Evolutionary conservation across 2,797 vertebrate species (phyloP), one percentile per base, ranked within the genome.

Genomic region (Dryobates pubescens): DNA sequence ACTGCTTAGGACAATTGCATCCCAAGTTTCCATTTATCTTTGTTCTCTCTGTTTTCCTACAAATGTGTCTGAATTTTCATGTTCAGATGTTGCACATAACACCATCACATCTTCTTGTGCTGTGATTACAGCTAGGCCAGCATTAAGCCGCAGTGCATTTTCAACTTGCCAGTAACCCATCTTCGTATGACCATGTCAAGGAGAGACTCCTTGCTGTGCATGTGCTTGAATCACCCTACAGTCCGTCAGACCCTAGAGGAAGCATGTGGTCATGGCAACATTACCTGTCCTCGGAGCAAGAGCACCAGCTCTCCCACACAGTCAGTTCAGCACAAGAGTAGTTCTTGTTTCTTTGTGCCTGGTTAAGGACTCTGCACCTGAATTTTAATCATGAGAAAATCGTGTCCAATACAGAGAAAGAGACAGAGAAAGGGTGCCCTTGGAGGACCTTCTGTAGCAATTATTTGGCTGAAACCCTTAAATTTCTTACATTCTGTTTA

Each of bases 361-460:
- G 67, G 85, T 93, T 82, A 94, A 92, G 36, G 74, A 47, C 49
- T 61, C 57, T 32, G 7, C 47, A 65, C 38, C 74, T 91, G 90
- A 90, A 73, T 69, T 93, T 76, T 83, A 87, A 92, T 92, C 53
- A 3, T 94, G 92, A 92, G 92, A 94, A 96, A 96, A 79, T 85
- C 51, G 64, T 88, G 67, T 88, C 80, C 68, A 27, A 47, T 86
- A 73, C 61, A 92, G 41, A 88, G 58, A 62, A 91, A 95, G 2
- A 67, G 58, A 88, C 85, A 95, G 43, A 84, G 82, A 80, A 51
- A 90, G 54, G 8, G 45, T 96, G 93, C 82, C 94, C 92, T 95
- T 93, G 72, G 71, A 93, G 59, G 77, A 82, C 45, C 54, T 91
- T 82, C 68, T 34, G 57, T 79, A 86, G 61, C 78, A 94, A 92